phyloP scores from a whole-genome alignment of 2,888 invertebrate species.

The Cataglyphis albicans region DNA sequence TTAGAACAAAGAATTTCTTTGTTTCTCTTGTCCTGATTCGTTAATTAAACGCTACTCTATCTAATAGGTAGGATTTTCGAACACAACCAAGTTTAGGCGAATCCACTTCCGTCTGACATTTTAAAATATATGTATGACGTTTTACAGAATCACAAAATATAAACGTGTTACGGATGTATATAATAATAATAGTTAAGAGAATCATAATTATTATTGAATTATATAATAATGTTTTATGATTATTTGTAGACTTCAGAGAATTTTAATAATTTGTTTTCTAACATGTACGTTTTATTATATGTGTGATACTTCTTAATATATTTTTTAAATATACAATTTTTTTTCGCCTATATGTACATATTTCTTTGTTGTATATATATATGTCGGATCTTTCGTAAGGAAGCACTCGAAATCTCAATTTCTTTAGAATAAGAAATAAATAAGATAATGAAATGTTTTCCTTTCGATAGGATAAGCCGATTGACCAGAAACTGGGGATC shows the following conservation, averaged over 20 bases:
- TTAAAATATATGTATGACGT: background rate
- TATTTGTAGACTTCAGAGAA: background rate
- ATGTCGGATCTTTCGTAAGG: background rate
- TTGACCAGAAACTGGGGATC: background rate
- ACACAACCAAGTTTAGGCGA: background rate
- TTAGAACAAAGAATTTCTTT: too few relatives aligned
- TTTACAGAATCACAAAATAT: background rate
- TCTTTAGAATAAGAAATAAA: background rate
- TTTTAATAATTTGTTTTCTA: background rate
- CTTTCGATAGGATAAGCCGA: background rate
- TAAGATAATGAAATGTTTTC: background rate
- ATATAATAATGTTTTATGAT: background rate
- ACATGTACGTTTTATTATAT: background rate
- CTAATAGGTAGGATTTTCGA: too few relatives aligned
- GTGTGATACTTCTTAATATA: background rate
- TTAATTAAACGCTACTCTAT: too few relatives aligned
- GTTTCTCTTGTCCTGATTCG: too few relatives aligned
- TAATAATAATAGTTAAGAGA: background rate
- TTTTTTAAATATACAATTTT: background rate
- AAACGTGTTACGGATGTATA: background rate
- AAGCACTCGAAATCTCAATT: slow-evolving; percentile 20
- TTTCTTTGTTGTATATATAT: background rate
- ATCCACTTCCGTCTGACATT: background rate
- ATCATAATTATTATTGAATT: background rate
- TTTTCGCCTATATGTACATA: background rate